Evolutionary conservation across 2,888 invertebrate genomes (phyloP), one percentile per base, ranked within the genome.

Genomic region (Drosophila planitibia): DNA sequence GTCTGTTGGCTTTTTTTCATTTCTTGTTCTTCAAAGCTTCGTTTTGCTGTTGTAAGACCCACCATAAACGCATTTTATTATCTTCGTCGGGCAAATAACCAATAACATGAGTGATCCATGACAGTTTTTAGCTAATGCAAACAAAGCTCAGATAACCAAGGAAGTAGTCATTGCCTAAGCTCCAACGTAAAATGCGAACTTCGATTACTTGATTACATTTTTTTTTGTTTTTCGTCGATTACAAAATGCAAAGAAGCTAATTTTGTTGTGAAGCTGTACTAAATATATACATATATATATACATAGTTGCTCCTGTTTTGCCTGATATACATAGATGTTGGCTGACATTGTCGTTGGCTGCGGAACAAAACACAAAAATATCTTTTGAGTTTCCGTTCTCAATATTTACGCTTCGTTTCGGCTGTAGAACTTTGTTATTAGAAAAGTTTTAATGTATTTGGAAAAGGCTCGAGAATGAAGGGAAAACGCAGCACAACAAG

Each of bases 371-470:
- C 39, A 35, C 51, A 70, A 67, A 67, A 69, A 73, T 70, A 70
- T 78, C 79, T 84, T 68, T 75, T 52, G 66, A 65, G 76, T 73
- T 79, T 87, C 85, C 76, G 79, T 70, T 85, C 65, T 73, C 76
- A 75, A 81, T 91, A 72, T 87, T 90, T 86, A 77, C 82, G 82
- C 89, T 80, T 81, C 74, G 76, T 65, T 84, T 79, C 79, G 82
- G 76, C 71, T 76, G 74, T 76, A 71, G 73, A 91, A 91, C 78
- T 91, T 90, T 91, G 75, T 90, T 91, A 90, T 90, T 91, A 91
- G 90, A 90, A 90, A 91, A 90, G 88, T 91, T 90, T 91, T 89
- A 89, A 89, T 89, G 84, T 83, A 76, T 76, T 79, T 89, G 76
- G 73, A 81, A 83, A 79, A 77, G 78, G 82, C 85, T 79, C 74